Evolutionary conservation across 2,797 vertebrate species (phyloP).

Genomic region (Oophaga sylvatica): DNA sequence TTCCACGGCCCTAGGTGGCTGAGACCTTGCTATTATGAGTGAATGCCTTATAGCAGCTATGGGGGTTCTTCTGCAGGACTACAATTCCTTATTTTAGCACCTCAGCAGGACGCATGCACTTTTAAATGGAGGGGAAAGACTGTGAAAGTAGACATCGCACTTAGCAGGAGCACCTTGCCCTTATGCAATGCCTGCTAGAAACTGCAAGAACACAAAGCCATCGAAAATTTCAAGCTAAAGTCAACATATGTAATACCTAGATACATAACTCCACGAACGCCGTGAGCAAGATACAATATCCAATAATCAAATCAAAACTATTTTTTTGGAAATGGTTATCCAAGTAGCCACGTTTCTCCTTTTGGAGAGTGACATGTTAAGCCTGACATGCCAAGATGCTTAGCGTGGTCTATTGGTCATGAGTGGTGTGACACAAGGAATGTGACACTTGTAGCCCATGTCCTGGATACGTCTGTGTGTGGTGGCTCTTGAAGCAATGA

Average conservation of each 20-base stretch:
- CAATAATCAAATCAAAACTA: too few species aligned
- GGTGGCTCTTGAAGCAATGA: too few species aligned
- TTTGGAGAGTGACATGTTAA: too few species aligned
- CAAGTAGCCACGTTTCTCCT: too few species aligned
- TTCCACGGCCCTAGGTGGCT: not conserved
- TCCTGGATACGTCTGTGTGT: too few species aligned
- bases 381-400: too few species aligned
- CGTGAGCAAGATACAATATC: too few species aligned
- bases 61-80: not conserved
- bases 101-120: constrained; percentile 4
- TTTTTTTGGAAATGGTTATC: too few species aligned
- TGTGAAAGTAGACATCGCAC: constrained; percentile 17
- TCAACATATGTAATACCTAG: not conserved
- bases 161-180: constrained; percentile 26
- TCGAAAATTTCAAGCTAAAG: not conserved
- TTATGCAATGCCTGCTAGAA: constrained; percentile 5
- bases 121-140: constrained; percentile 14
- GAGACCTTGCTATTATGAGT: not conserved
- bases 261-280: not conserved
- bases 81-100: constrained; percentile 37
- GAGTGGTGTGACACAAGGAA: too few species aligned
- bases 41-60: constrained; percentile 9
- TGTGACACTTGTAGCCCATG: too few species aligned
- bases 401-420: too few species aligned
- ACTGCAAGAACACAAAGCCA: not conserved